phyloP scores from a whole-genome alignment of 2,113 vertebrate genomes.

The Cavia porcellus region DNA sequence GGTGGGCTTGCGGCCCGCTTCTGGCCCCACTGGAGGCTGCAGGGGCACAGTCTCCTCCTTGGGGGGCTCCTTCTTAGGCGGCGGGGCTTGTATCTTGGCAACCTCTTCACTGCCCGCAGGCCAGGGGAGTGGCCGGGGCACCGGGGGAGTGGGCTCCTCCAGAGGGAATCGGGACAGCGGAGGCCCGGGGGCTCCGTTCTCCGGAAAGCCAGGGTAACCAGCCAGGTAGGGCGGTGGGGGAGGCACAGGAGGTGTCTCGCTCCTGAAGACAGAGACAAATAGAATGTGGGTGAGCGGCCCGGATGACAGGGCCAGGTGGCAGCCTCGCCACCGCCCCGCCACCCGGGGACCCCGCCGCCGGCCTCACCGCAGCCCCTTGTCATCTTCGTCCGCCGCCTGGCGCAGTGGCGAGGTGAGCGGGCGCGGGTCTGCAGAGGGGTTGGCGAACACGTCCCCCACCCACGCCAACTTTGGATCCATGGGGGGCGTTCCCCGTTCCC shows the following conservation, averaged over 20 bases:
- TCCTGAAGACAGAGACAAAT: conserved; percentile 86
- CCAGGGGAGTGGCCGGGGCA: conserved; percentile 74
- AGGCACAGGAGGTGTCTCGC: conserved; percentile 93
- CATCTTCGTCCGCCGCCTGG: conserved; percentile 91
- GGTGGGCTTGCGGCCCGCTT: conserved; percentile 72
- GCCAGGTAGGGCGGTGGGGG: conserved; percentile 89
- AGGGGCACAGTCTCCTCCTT: conserved; percentile 79
- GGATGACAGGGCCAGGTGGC: not conserved
- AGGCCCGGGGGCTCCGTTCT: conserved; percentile 88
- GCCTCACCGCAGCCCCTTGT: conserved; percentile 91
- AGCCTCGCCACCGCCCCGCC: not conserved
- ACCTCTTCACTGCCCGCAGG: conserved; percentile 77
- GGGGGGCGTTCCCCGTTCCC: conserved; percentile 94
- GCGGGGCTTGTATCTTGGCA: conserved; percentile 69
- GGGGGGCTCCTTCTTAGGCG: conserved; percentile 78
- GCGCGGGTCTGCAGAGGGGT: conserved; percentile 86
- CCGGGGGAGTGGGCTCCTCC: conserved; percentile 82
- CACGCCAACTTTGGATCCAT: conserved; percentile 95
- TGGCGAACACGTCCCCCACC: conserved; percentile 93
- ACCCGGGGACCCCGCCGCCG: not conserved
- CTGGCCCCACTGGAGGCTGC: conserved; percentile 24
- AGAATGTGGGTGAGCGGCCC: not conserved
- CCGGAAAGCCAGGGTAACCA: conserved; percentile 91
- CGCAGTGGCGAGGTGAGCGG: conserved; percentile 90
- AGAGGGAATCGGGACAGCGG: conserved; percentile 84